A percentile compares a stretch with the other conserved stretches of the same genome.
Conservation (phyloP, 2,113 vertebrate genomes). For the Synodontis membranacea region DNA sequence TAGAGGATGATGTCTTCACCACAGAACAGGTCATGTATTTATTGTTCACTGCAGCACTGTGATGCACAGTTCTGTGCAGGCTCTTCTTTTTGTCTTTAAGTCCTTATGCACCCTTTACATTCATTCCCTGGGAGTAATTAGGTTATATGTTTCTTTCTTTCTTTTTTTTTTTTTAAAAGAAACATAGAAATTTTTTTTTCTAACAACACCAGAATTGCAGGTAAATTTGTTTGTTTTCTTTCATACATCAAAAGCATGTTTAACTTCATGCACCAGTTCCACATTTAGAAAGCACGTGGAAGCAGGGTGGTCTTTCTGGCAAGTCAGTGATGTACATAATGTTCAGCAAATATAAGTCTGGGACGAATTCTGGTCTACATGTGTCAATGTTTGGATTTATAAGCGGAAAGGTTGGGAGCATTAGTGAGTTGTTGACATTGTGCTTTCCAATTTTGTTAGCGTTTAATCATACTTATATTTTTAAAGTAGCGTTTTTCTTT, state of each 20-base stretch:
- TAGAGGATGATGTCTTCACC: not conserved
- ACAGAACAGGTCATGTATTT: not conserved
- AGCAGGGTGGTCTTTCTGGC: constrained; percentile 29
- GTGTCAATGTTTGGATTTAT: constrained; percentile 40
- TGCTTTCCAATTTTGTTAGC: not conserved
- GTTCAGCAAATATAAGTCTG: constrained; percentile 12
- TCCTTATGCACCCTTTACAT: not conserved
- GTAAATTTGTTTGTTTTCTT: constrained; percentile 23
- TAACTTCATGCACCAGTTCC: constrained; percentile 22
- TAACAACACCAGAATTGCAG: constrained; percentile 8
- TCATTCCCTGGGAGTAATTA: not conserved
- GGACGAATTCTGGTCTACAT: constrained; percentile 10
- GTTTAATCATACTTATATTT: not conserved
- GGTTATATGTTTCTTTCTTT: not conserved
- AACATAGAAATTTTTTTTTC: not conserved
- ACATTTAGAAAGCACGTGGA: constrained; percentile 37
- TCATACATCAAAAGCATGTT: constrained; percentile 39
- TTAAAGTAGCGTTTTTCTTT: not conserved
- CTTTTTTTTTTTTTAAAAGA: no score
- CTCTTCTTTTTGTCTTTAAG: not conserved
- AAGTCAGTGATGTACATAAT: constrained; percentile 26
- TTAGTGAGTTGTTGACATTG: constrained; percentile 8
- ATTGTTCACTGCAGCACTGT: not conserved
- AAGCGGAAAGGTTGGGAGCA: not conserved
- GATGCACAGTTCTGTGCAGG: not conserved